These are phyloP conservation scores for Papilio elwesi DNA, from an alignment of 2,888 invertebrate species.

Conservation along the genomic window DNA sequence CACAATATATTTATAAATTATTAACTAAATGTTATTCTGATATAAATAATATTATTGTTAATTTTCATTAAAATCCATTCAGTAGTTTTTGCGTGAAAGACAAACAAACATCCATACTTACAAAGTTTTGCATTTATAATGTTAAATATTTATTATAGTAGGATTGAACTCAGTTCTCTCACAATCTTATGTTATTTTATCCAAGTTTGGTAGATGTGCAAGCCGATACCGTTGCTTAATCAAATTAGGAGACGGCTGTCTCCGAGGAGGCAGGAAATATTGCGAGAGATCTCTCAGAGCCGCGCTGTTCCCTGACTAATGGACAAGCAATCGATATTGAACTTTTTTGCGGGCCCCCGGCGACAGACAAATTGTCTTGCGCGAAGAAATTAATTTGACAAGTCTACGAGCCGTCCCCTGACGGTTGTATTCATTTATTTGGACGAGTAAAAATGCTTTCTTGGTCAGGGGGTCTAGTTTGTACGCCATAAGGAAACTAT, in stretches of 20 bases:
- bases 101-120: too few relatives aligned
- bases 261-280: constrained; percentile 37
- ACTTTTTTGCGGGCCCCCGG: constrained; percentile 73
- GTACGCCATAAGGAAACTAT: constrained; percentile 36
- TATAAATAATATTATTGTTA: too few relatives aligned
- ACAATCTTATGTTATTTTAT: background rate
- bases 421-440: constrained; percentile 82
- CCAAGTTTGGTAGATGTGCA: constrained; percentile 1
- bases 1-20: too few relatives aligned
- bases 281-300: constrained; percentile 47
- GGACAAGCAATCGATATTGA: constrained; percentile 74
- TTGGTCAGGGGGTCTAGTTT: constrained; percentile 53
- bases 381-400: constrained; percentile 84
- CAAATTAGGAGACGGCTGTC: constrained; percentile 38
- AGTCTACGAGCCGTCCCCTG: constrained; percentile 71
- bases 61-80: too few relatives aligned
- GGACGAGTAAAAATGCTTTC: constrained; percentile 80
- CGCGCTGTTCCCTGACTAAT: constrained; percentile 61
- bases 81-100: too few relatives aligned
- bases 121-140: too few relatives aligned
- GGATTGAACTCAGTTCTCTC: background rate
- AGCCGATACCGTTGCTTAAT: constrained; percentile 27
- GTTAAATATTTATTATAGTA: too few relatives aligned
- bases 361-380: constrained; percentile 81
- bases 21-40: too few relatives aligned